Evolutionary conservation across 2,888 invertebrate genomes (phyloP), one percentile per base, ranked within the genome.

Genomic region (Chrysotoxum bicinctum): DNA sequence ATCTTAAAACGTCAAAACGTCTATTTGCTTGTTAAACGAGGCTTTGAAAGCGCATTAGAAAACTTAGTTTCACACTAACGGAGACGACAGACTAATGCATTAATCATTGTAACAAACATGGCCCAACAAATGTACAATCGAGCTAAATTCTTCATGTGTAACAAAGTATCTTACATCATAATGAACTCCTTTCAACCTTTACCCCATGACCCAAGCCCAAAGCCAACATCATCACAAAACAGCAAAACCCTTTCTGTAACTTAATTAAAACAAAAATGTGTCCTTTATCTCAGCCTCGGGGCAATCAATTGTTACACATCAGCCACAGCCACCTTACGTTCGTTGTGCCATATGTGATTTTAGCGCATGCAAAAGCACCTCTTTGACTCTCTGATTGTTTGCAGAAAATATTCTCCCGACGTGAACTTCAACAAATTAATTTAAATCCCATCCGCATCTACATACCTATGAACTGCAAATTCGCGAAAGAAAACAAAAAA

Each of bases 371-470:
- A 58, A n/a, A 19, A 37, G 7, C 77, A 79, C 69, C 56, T 48
- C 32, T 3, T n/a, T 52, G 7, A 19, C 8, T 40, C 8, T 16
- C 40, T 32, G 4, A 14, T 9, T 23, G 23, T 60, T 48, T 43
- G 70, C 52, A 68, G 3, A 58, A 35, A 35, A 45, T 58, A 68
- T 62, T 43, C 35, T 35, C 64, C 45, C 80, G 60, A 62, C 48
- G 70, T 76, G 76, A 77, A 77, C 77, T 62, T 54, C 77, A 84
- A 84, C 84, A 84, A 84, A 84, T 80, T 84, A 84, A 84, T 84
- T 84, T 75, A 48, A 80, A 68, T 58, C 54, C 62, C 4, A 62
- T 26, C 60, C 23, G 16, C 43, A 60, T 62, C 75, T 3, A 35
- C 35, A 1, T 37, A 8, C 45, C 3, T n/a, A 12, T 58, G 23